Percentiles rank a stretch among this genome's conserved stretches.
Conservation (phyloP, 2,888 invertebrate genomes). For the Blastobasis adustella region DNA sequence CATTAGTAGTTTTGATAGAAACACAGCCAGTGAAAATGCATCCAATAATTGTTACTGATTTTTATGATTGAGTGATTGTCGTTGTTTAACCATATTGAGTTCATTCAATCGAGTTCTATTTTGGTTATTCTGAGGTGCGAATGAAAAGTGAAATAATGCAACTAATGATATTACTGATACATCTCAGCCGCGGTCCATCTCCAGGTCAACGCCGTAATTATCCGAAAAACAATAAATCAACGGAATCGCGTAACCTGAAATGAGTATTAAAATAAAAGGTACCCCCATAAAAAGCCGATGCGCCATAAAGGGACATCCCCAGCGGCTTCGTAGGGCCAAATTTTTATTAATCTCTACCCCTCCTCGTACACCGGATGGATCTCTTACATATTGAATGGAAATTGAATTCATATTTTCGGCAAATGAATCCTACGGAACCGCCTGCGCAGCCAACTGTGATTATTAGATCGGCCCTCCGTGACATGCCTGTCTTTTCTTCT, state of each 20-base stretch:
- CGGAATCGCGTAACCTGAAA: conserved; percentile 54
- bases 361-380: conserved; percentile 38
- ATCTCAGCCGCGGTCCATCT: conserved; percentile 22
- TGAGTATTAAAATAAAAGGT: conserved; percentile 64
- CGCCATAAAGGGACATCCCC: conserved; percentile 60
- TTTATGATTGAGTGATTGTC: too few species aligned
- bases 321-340: conserved; percentile 48
- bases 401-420: conserved; percentile 44
- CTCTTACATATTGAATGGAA: conserved; percentile 51
- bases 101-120: too few species aligned
- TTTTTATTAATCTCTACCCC: conserved; percentile 64
- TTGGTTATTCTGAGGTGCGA: too few species aligned
- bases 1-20: too few species aligned
- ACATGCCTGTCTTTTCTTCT: neutral
- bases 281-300: conserved; percentile 60
- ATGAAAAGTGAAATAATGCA: too few species aligned
- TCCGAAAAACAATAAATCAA: conserved; percentile 57
- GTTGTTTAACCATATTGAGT: too few species aligned
- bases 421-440: conserved; percentile 19
- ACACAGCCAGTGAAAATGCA: too few species aligned
- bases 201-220: conserved; percentile 41
- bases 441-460: conserved; percentile 10
- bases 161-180: too few species aligned
- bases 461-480: conserved; percentile 4
- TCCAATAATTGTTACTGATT: too few species aligned